Evolutionary conservation across 2,888 invertebrate genomes (phyloP).

Genomic region (Tricholauxania praeusta): DNA sequence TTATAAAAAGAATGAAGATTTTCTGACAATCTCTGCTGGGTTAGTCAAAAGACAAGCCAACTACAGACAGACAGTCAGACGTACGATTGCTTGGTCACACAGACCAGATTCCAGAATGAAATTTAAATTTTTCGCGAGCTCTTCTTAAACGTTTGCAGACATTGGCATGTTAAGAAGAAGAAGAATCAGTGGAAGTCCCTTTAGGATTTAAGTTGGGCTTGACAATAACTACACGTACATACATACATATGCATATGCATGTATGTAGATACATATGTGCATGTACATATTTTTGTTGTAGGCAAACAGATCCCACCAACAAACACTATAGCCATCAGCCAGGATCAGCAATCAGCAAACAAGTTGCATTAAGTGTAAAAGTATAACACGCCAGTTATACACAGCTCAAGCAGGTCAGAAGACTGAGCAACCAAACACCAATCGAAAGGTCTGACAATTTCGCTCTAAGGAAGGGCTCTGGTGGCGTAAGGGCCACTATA

Average conservation of each 20-base stretch:
- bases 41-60: neutral
- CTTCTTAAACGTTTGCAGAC: conserved; percentile 32
- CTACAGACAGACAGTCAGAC: conserved; percentile 1
- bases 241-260: neutral
- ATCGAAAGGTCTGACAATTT: neutral
- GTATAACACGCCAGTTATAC: conserved; percentile 27
- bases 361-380: conserved; percentile 34
- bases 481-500: neutral
- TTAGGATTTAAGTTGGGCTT: neutral
- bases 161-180: conserved; percentile 28
- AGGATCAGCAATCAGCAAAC: conserved; percentile 31
- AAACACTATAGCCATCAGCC: no score
- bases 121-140: conserved; percentile 27
- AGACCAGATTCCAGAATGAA: conserved; percentile 33
- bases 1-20: no score
- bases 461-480: neutral
- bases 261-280: neutral
- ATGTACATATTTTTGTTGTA: neutral
- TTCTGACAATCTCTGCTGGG: no score
- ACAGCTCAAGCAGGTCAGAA: neutral
- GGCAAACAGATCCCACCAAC: conserved; percentile 21
- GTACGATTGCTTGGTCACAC: conserved; percentile 4
- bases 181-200: neutral
- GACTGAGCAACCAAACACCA: neutral
- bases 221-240: neutral